A percentile compares a stretch with the other conserved stretches of the same genome.
These are phyloP conservation scores for Leucophenga varia DNA, from an alignment of 1,140 invertebrate species.

Conservation along the genomic window DNA sequence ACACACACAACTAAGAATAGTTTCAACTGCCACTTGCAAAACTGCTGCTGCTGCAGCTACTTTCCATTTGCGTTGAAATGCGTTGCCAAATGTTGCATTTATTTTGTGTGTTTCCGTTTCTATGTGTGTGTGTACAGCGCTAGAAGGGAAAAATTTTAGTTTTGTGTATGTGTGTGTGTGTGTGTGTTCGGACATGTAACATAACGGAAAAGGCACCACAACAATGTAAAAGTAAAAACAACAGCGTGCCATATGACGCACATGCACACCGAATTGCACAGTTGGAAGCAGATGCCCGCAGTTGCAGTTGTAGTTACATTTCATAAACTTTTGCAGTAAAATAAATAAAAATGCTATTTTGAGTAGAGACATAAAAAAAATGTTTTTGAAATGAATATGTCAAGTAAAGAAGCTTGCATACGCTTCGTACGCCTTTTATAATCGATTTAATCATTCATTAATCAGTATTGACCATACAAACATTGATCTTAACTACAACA, in stretches of 20 bases:
- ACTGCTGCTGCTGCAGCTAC: constrained; percentile 27
- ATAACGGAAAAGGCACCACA: constrained; percentile 17
- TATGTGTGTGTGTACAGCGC: not conserved
- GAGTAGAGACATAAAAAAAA: no score
- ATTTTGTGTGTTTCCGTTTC: constrained; percentile 43
- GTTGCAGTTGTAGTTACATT: constrained; percentile 6
- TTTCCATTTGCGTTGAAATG: constrained; percentile 39
- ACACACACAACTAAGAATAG: constrained; percentile 5
- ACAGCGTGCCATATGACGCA: not conserved
- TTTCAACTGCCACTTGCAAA: constrained; percentile 23
- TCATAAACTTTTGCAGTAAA: constrained; percentile 5
- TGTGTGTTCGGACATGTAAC: not conserved
- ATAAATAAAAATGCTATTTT: not conserved
- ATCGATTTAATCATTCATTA: no score
- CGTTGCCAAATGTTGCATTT: constrained; percentile 53
- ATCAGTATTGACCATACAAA: no score
- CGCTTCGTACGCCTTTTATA: no score
- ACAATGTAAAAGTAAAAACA: constrained; percentile 11
- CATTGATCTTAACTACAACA: no score
- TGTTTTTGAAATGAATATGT: no score
- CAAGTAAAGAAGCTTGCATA: no score
- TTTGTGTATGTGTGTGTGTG: not conserved
- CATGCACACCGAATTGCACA: not conserved
- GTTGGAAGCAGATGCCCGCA: constrained; percentile 7
- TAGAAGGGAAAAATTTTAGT: no score